Evolutionary conservation across 2,888 invertebrate genomes (phyloP).

Genomic region (Spisula solida): DNA sequence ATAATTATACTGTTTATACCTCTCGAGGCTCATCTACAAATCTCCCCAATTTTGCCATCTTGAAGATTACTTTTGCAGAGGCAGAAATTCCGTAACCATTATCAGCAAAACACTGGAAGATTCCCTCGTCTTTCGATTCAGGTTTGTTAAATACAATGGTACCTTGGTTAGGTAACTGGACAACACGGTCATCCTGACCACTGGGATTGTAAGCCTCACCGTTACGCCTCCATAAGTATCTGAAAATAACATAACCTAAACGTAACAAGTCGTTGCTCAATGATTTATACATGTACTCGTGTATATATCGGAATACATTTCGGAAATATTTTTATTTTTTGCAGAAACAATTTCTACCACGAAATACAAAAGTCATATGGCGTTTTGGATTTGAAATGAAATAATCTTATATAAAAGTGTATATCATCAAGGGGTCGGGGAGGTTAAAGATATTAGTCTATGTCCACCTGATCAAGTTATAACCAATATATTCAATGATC

Average conservation of each 20-base stretch:
- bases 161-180: conserved; percentile 95
- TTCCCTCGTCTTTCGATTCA: conserved; percentile 96
- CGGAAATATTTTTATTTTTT: no score
- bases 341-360: no score
- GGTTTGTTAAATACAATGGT: conserved; percentile 96
- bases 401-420: no score
- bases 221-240: conserved; percentile 96
- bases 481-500: no score
- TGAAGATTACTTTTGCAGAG: conserved; percentile 89
- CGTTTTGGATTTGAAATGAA: no score
- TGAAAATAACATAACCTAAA: conserved; percentile 70
- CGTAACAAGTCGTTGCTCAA: no score
- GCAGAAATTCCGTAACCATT: conserved; percentile 98
- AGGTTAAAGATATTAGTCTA: no score
- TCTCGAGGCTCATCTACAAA: conserved; percentile 87
- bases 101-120: conserved; percentile 97
- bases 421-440: no score
- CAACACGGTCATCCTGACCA: conserved; percentile 97
- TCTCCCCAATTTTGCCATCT: conserved; percentile 81
- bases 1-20: conserved; percentile 44
- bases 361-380: no score
- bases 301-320: no score
- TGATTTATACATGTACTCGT: no score
- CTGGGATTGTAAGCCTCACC: conserved; percentile 98
- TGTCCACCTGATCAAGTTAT: no score